A percentile compares a stretch with the other conserved stretches of the same genome.
These are phyloP conservation scores for Nephrotoma guestfalica DNA, from an alignment of 2,888 invertebrate genomes.

Conservation along the genomic window DNA sequence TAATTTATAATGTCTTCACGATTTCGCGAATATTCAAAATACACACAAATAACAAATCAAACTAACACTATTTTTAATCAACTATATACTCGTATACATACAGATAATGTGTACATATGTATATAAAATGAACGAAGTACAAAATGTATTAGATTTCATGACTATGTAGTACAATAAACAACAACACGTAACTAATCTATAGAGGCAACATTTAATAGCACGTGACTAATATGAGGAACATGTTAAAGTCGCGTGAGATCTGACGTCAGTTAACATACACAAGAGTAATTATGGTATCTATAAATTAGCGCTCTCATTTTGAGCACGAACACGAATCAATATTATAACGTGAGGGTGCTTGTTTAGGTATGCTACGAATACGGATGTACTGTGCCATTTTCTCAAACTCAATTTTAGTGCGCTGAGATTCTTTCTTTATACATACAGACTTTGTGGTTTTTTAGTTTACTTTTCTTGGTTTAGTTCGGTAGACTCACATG, in stretches of 20 bases:
- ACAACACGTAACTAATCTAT: background rate
- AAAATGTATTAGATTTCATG: background rate
- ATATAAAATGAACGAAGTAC: background rate
- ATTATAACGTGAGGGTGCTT: background rate
- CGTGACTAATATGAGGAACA: conserved; percentile 13
- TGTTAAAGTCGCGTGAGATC: conserved; percentile 31
- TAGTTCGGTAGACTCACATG: background rate
- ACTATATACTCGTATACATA: background rate
- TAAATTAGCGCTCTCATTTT: background rate
- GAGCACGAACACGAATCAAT: background rate
- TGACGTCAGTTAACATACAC: conserved; percentile 23
- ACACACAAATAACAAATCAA: background rate
- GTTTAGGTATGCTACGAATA: background rate
- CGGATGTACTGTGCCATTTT: background rate
- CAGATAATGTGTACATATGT: background rate
- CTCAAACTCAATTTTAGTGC: background rate
- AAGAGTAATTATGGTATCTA: background rate
- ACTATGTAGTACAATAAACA: background rate
- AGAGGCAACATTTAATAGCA: conserved; percentile 8
- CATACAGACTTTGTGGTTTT: background rate
- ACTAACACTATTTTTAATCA: background rate
- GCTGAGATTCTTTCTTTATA: background rate
- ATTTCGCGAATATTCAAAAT: background rate
- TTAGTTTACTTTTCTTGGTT: background rate
- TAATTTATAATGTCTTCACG: background rate